Evolutionary conservation across 2,797 vertebrate species (phyloP), one percentile per base, ranked within the genome.

Genomic region (Poecilia wingei): DNA sequence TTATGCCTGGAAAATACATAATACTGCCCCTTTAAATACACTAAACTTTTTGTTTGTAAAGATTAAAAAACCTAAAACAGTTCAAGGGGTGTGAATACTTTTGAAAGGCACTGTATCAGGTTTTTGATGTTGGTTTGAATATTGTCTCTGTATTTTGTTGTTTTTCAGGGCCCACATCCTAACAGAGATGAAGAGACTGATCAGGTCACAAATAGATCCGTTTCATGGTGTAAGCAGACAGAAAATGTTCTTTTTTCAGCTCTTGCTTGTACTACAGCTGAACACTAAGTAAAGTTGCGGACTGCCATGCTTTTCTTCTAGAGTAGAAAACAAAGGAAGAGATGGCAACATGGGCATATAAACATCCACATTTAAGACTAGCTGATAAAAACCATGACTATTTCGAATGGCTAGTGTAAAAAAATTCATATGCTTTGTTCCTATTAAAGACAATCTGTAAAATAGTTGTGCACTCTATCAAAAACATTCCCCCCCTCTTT

Each of bases 391-490:
- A 14, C 13, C 7, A 72, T 25, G 45, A 66, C 9, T 59, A 4
- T 61, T 20, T 41, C 64, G 41, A 12, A 31, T 25, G 6, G 43
- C 41, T 53, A 59, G 75, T 25, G 45, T 74, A 31, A 39, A 64
- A 53, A 61, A 55, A 76, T 46, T 51, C 10, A 31, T 13, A n/a
- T 9, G 22, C 51, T 49, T 49, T 75, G 25, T 45, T 71, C 18
- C 33, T 45, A 77, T 70, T 74, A 43, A 55, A 46, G 53, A 73
- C 43, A 72, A 81, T 74, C 75, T 53, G n/a, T 49, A 51, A 36
- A 74, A 82, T 28, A 13, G 74, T 77, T 82, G 72, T 84, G 89
- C 73, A 77, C 61, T 53, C 46, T 33, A 18, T 80, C 55, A 78
- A 66, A 87, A 88, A 61, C 39, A 66, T 80, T 8, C 13, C n/a